Evolutionary conservation across 2,888 invertebrate species (phyloP).

Genomic region (Strigamia maritima): DNA sequence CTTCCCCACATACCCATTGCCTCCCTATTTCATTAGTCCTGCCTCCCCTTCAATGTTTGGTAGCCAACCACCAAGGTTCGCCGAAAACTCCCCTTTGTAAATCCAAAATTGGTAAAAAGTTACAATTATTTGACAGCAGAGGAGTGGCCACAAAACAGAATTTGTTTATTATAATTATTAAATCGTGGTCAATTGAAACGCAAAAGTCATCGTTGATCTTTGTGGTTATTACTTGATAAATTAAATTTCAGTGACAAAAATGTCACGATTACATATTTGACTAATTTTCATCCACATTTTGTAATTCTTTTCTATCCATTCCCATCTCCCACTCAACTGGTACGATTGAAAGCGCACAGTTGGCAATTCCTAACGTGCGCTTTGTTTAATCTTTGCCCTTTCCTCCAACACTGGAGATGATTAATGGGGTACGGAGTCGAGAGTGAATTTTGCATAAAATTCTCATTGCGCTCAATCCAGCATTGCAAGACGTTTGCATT

Average conservation of each 20-base stretch:
- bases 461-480: conserved; percentile 13
- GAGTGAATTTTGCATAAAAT: conserved; percentile 18
- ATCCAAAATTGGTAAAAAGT: background rate
- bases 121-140: background rate
- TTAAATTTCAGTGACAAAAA: background rate
- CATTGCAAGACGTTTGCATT: conserved; percentile 23
- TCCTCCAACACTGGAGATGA: conserved; percentile 29
- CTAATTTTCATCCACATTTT: background rate
- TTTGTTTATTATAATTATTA: background rate
- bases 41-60: conserved; percentile 31
- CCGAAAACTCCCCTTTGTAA: background rate
- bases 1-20: background rate
- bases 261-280: background rate
- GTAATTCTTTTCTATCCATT: background rate
- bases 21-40: conserved; percentile 28
- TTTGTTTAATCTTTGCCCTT: conserved; percentile 32
- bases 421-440: conserved; percentile 16
- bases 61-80: conserved; percentile 17
- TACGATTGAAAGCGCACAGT: background rate
- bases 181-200: too few relatives aligned
- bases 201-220: too few relatives aligned
- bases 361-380: conserved; percentile 30
- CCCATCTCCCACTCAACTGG: background rate
- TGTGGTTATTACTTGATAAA: too few relatives aligned
- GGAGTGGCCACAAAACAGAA: background rate